These are phyloP conservation scores for Meloe dianella DNA, from an alignment of 2,888 invertebrate genomes.

Conservation along the genomic window DNA sequence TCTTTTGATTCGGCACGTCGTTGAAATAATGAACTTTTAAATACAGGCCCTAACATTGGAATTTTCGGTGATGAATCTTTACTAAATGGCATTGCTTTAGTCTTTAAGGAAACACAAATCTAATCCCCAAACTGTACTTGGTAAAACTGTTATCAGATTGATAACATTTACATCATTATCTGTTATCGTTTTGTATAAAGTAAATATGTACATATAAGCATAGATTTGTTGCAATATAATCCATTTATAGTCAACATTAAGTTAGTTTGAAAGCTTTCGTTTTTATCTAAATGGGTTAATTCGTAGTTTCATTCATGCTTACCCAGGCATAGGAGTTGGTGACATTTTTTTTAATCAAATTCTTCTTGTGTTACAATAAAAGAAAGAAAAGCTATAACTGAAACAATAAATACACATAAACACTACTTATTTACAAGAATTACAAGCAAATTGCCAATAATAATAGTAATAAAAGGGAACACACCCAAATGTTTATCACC, in stretches of 20 bases:
- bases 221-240: background rate
- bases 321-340: slow-evolving; percentile 60
- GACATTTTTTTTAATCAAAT: slow-evolving; percentile 48
- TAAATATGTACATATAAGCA: background rate
- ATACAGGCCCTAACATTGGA: slow-evolving; percentile 47
- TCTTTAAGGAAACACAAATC: too few species aligned
- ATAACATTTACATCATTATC: slow-evolving; percentile 10
- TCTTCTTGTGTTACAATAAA: slow-evolving; percentile 40
- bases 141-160: background rate
- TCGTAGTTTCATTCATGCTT: slow-evolving; percentile 45
- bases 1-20: slow-evolving; percentile 49
- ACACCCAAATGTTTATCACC: background rate
- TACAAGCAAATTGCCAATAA: background rate
- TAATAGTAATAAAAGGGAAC: background rate
- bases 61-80: slow-evolving; percentile 52
- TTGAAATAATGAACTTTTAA: slow-evolving; percentile 47
- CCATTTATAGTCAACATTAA: background rate
- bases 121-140: background rate
- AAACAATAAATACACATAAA: background rate
- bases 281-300: background rate
- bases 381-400: slow-evolving; percentile 32
- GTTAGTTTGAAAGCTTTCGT: background rate
- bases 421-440: slow-evolving; percentile 8
- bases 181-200: slow-evolving; percentile 1
- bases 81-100: slow-evolving; percentile 28